phyloP scores from a whole-genome alignment of 2,113 vertebrate genomes.

The Etheostoma cragini region DNA sequence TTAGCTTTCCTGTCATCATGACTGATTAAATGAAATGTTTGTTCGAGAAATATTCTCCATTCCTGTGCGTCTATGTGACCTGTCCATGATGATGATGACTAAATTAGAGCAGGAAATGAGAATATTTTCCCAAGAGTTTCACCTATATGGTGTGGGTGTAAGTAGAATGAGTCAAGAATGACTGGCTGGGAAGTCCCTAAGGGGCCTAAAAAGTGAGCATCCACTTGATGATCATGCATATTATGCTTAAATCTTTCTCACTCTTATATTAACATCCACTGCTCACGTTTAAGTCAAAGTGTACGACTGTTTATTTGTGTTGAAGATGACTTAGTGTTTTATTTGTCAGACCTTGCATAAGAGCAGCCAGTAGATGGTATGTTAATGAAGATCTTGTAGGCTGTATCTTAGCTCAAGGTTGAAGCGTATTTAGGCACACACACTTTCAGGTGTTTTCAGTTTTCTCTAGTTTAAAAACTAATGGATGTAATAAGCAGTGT shows the following conservation, averaged over 20 bases:
- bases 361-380: background rate
- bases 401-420: background rate
- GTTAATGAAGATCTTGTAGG: background rate
- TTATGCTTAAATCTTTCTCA: too few relatives aligned
- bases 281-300: too few relatives aligned
- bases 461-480: background rate
- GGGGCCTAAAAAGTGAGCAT: too few relatives aligned
- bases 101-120: slow-evolving; percentile 67
- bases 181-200: slow-evolving; percentile 9
- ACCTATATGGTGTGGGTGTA: slow-evolving; percentile 43
- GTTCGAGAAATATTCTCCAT: slow-evolving; percentile 37
- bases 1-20: slow-evolving; percentile 28
- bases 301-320: background rate
- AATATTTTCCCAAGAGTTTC: slow-evolving; percentile 50
- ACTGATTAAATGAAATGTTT: slow-evolving; percentile 45
- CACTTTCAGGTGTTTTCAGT: background rate
- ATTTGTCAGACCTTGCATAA: background rate
- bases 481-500: background rate
- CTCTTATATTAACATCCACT: too few relatives aligned
- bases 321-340: background rate
- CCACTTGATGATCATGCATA: too few relatives aligned
- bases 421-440: background rate
- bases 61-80: slow-evolving; percentile 24
- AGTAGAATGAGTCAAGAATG: background rate
- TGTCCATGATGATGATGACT: slow-evolving; percentile 40